Evolutionary conservation across 2,797 vertebrate species (phyloP).

Genomic region (Pteronotus mesoamericanus): DNA sequence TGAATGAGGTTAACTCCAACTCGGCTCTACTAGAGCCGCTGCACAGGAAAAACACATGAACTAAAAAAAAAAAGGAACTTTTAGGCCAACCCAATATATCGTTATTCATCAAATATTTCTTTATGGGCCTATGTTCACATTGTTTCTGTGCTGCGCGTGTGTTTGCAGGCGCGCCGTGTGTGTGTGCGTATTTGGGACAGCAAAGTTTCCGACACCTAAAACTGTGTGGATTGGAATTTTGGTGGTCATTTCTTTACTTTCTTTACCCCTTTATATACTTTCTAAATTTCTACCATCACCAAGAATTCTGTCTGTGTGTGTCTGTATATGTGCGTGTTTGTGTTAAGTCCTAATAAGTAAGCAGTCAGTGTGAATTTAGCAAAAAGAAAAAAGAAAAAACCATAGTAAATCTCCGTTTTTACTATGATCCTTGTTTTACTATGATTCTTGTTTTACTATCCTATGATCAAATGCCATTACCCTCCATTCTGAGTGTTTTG

Average conservation of each 20-base stretch:
- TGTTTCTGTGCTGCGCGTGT: background rate
- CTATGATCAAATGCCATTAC: background rate
- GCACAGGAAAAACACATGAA: too few species aligned
- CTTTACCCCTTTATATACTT: background rate
- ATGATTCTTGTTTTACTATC: background rate
- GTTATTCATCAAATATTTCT: background rate
- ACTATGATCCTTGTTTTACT: background rate
- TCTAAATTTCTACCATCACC: background rate
- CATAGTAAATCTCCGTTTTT: background rate
- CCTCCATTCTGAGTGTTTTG: background rate
- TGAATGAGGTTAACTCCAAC: too few species aligned
- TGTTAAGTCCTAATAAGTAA: background rate
- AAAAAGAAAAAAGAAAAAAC: too few species aligned
- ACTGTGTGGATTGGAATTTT: background rate
- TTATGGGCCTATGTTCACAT: background rate
- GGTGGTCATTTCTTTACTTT: background rate
- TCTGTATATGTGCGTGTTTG: background rate
- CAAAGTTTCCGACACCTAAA: background rate
- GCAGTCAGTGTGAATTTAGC: background rate
- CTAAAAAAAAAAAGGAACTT: too few species aligned
- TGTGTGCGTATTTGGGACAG: background rate
- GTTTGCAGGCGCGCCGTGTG: background rate
- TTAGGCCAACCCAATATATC: background rate
- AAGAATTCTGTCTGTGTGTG: background rate
- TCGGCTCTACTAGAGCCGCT: too few species aligned